A percentile compares a stretch with the other conserved stretches of the same genome.
These are phyloP conservation scores for Euura saliciscinereae DNA, from an alignment of 1,140 invertebrate species.

Conservation along the genomic window DNA sequence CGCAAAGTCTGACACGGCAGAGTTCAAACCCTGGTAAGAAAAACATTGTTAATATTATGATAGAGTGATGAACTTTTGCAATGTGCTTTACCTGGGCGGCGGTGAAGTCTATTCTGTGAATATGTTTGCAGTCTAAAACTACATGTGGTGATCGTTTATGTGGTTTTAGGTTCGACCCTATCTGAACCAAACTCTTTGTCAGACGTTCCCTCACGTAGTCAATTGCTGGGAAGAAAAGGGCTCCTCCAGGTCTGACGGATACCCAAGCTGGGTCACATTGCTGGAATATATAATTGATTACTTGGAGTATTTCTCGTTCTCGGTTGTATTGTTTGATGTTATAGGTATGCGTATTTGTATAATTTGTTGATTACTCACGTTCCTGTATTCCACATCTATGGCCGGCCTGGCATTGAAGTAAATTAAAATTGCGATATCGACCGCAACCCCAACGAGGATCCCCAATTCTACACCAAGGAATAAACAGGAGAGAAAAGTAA, in stretches of 20 bases:
- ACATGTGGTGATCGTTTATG: conserved; percentile 36
- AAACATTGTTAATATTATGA: conserved; percentile 12
- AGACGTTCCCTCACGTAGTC: conserved; percentile 58
- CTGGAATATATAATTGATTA: conserved; percentile 31
- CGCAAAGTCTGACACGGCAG: conserved; percentile 38
- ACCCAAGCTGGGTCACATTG: conserved; percentile 40
- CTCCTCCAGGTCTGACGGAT: conserved; percentile 57
- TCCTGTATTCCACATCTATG: conserved; percentile 64
- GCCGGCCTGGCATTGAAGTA: conserved; percentile 80
- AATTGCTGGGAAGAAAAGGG: conserved; percentile 61
- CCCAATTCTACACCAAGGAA: conserved; percentile 81
- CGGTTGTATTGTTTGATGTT: background rate
- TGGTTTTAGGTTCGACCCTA: conserved; percentile 24
- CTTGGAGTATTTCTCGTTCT: conserved; percentile 20
- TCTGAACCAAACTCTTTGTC: conserved; percentile 38
- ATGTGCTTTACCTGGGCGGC: conserved; percentile 51
- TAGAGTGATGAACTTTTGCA: conserved; percentile 11
- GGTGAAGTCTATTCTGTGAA: conserved; percentile 59
- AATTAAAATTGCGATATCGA: conserved; percentile 79
- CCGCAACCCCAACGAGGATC: conserved; percentile 79
- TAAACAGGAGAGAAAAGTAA: conserved; percentile 77
- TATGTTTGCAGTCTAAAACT: conserved; percentile 57
- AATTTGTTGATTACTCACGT: conserved; percentile 52
- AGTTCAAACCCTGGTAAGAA: conserved; percentile 38
- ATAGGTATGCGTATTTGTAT: no score